A percentile compares a stretch with the other conserved stretches of the same genome.
Conservation (phyloP, 2,113 vertebrate genomes). For the Thalassarche chlororhynchos region DNA sequence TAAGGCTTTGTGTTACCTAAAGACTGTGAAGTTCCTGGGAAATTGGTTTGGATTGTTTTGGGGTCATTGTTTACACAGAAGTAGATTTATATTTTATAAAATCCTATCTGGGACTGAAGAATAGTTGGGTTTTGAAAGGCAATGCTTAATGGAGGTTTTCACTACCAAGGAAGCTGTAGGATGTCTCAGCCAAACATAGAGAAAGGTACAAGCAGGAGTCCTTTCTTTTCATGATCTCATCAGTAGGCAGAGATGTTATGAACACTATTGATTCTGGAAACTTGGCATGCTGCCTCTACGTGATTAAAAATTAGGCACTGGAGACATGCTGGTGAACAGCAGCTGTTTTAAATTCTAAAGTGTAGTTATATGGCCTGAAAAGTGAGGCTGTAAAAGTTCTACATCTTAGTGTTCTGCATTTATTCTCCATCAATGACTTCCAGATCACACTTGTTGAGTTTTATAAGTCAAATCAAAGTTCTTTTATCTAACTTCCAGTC, state of each 20-base stretch:
- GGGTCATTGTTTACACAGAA: background rate
- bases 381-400: conserved; percentile 38
- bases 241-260: conserved; percentile 11
- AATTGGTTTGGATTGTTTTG: background rate
- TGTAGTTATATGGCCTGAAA: conserved; percentile 5
- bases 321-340: conserved; percentile 19
- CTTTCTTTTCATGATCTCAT: background rate
- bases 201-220: background rate
- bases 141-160: background rate
- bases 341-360: conserved; percentile 44
- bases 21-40: background rate
- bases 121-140: background rate
- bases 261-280: conserved; percentile 20
- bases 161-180: background rate
- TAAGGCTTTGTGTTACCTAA: background rate
- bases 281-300: background rate
- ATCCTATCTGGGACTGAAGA: background rate
- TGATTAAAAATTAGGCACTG: conserved; percentile 63
- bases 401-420: background rate
- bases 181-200: background rate
- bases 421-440: conserved; percentile 53
- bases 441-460: conserved; percentile 53
- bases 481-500: conserved; percentile 13
- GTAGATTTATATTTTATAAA: background rate
- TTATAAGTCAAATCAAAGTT: conserved; percentile 34